Conservation (phyloP, 2,888 invertebrate species). For the Leptodirus hochenwartii region DNA sequence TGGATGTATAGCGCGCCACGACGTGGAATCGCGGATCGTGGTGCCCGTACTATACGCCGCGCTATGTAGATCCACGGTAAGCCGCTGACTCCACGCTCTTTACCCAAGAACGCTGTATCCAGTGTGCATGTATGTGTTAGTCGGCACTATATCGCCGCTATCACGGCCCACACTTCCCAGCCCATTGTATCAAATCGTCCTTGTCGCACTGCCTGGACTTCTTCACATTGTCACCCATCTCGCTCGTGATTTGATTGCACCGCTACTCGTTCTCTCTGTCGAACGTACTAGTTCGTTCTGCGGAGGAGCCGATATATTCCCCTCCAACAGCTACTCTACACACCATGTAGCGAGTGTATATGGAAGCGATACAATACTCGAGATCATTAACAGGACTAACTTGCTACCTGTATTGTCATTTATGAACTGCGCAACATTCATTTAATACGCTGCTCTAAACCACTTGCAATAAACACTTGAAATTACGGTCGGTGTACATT, state of each 20-base stretch:
- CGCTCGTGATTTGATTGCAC: conserved; percentile 17
- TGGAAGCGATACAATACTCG: conserved; percentile 20
- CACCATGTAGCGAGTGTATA: not conserved
- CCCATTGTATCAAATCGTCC: conserved; percentile 24
- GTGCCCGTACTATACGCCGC: no score
- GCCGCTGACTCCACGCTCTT: conserved; percentile 40
- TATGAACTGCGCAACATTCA: conserved; percentile 10
- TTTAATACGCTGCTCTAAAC: conserved; percentile 9
- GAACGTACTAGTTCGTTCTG: conserved; percentile 27
- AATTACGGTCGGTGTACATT: no score
- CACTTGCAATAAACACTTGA: conserved; percentile 4
- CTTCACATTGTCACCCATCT: conserved; percentile 11
- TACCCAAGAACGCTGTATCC: conserved; percentile 17
- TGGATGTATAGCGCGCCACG: no score
- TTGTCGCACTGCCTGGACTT: conserved; percentile 16
- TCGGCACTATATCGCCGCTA: conserved; percentile 34
- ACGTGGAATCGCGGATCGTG: conserved; percentile 40
- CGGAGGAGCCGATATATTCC: conserved; percentile 15
- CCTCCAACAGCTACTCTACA: conserved; percentile 18
- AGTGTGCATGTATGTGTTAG: conserved; percentile 15
- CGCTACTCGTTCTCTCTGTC: conserved; percentile 17
- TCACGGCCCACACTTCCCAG: conserved; percentile 24
- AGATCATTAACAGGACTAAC: conserved; percentile 26
- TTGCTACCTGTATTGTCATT: conserved; percentile 25
- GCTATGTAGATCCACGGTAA: conserved; percentile 32